Percentiles rank a stretch among this genome's conserved stretches.
Evolutionary conservation across 2,797 vertebrate genomes (phyloP).

Genomic region (Hirundo rustica): DNA sequence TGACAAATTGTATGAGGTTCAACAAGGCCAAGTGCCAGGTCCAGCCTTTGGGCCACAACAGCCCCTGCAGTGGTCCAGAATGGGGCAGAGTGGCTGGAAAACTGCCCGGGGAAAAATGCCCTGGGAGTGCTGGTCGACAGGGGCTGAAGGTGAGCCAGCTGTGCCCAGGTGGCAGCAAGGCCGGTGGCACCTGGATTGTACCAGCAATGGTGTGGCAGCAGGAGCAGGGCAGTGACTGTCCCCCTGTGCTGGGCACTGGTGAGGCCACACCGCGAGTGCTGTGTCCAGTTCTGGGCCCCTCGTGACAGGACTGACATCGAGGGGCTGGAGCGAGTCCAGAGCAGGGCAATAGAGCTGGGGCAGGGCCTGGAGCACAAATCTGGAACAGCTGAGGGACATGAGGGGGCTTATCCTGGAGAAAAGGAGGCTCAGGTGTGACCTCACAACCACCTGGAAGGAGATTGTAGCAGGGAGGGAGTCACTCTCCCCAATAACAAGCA

Average conservation of each 20-base stretch:
- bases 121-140: neutral
- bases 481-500: neutral
- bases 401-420: neutral
- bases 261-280: neutral
- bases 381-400: neutral
- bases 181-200: neutral
- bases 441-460: neutral
- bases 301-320: neutral
- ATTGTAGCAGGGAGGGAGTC: neutral
- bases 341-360: neutral
- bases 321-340: neutral
- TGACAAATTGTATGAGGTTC: neutral
- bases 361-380: neutral
- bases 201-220: neutral
- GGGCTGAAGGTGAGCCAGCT: neutral
- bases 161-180: neutral
- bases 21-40: neutral
- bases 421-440: neutral
- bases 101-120: neutral
- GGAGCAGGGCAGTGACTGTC: neutral
- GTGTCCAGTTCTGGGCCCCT: neutral
- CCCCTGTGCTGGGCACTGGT: neutral
- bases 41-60: neutral
- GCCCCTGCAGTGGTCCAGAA: neutral
- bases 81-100: neutral